These are phyloP conservation scores for Dendroctonus valens DNA, from an alignment of 1,140 invertebrate species.

Conservation along the genomic window DNA sequence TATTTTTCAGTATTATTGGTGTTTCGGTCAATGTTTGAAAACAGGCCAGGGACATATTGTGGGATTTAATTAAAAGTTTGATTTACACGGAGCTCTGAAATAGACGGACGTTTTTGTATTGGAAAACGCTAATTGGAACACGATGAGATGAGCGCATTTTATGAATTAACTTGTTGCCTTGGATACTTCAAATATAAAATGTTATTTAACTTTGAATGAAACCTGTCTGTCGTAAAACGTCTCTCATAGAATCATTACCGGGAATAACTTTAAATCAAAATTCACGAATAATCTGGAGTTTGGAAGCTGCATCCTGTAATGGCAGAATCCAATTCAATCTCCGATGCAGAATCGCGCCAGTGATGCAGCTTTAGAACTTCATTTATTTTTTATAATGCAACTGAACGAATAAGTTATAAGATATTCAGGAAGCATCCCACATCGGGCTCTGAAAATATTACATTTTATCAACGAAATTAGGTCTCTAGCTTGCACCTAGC, in stretches of 20 bases:
- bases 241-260: neutral
- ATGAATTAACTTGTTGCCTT: too few relatives aligned
- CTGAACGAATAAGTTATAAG: constrained; percentile 20
- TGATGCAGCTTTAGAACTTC: constrained; percentile 14
- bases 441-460: constrained; percentile 19
- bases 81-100: constrained; percentile 7
- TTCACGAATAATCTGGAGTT: constrained; percentile 2
- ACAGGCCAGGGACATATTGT: constrained; percentile 1
- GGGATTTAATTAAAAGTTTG: constrained; percentile 17
- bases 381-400: constrained; percentile 20
- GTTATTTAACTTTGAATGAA: too few relatives aligned
- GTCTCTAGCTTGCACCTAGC: constrained; percentile 11
- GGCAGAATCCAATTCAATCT: constrained; percentile 16
- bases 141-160: too few relatives aligned
- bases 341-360: constrained; percentile 9
- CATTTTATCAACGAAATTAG: constrained; percentile 19
- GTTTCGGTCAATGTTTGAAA: constrained; percentile 9
- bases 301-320: constrained; percentile 9
- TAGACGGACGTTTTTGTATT: constrained; percentile 1
- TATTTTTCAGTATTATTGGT: constrained; percentile 16
- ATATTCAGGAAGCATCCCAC: constrained; percentile 16
- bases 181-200: too few relatives aligned
- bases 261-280: constrained; percentile 13
- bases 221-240: neutral
- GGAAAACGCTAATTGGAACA: neutral